Base-by-base conservation (phyloP, 2,888 invertebrate species). In the Chloroclystis v-ata region DNA sequence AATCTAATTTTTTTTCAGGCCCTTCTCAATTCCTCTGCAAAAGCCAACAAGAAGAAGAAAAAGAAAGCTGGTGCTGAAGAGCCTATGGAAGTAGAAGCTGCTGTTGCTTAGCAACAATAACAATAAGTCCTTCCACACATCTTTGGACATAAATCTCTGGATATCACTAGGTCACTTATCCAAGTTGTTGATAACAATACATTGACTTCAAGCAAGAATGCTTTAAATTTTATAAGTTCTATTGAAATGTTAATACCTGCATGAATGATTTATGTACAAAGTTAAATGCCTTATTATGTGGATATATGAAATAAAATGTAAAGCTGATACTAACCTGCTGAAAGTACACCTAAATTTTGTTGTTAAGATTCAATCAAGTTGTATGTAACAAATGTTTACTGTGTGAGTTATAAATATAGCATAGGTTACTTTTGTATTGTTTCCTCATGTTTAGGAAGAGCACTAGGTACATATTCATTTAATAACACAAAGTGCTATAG, bases 41-140 rank as follows among this genome's bases (percentile, higher is more conserved):
- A 95, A 80, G 89, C 95, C 14, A 95, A 93, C 63, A 97, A 96
- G 86, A 96, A 96, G 92, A 96, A 95, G 91, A 95, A 95, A 93
- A 95, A 94, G 92, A 92, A 93, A 56, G 91, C 91, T 59, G 91
- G 91, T 54, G 84, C 89, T 42, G 83, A 89, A 58, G 89, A 89
- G 58, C 78, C 89, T n/a, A 89, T 90, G 87, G 90, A 90, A 75
- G 89, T 89, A 13, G 90, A 90, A 69, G 90, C 89, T 49, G 90
- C 89, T 49, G 89, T 79, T 75, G 86, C 87, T 67, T 86, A 85
- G 73, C 77, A 54, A 56, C 47, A 37, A 43, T 24, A 57, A 59
- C 53, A 45, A 14, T 9, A 33, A 67, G 69, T 69, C 63, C 57
- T 41, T 42, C 54, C 56, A 56, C 51, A 50, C 43, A 43, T 46